Conservation (phyloP, 2,797 vertebrate species). For the Macropodus opercularis region DNA sequence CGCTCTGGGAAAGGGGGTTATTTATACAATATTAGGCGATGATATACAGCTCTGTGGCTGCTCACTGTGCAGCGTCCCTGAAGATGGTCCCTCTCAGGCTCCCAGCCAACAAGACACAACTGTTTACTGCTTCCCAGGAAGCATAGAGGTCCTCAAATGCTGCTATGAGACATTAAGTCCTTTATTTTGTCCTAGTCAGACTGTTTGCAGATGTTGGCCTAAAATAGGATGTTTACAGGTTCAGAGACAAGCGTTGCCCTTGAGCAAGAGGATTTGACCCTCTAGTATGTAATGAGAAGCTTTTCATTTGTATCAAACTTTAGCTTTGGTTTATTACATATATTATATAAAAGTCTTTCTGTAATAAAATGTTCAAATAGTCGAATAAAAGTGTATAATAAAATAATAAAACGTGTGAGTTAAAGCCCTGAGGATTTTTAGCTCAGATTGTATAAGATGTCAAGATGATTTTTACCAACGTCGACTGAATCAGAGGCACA, state of each 20-base stretch:
- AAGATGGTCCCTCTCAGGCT: constrained; percentile 23
- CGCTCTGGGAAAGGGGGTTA: constrained; percentile 46
- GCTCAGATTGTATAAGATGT: not conserved
- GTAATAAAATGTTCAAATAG: too few relatives aligned
- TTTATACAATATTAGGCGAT: constrained; percentile 50
- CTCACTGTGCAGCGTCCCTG: constrained; percentile 10
- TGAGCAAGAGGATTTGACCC: not conserved
- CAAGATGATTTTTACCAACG: not conserved
- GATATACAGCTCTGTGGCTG: constrained; percentile 44
- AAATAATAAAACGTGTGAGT: too few relatives aligned
- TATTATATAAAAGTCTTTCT: too few relatives aligned
- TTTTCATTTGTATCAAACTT: not conserved
- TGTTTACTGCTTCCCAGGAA: constrained; percentile 30
- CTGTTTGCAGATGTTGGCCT: not conserved
- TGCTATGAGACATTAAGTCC: constrained; percentile 4
- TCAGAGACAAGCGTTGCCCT: not conserved
- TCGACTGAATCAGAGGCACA: not conserved
- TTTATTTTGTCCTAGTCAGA: not conserved
- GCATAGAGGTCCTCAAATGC: constrained; percentile 5
- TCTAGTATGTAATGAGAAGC: too few relatives aligned
- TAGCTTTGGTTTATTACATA: too few relatives aligned
- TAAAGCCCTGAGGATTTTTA: too few relatives aligned
- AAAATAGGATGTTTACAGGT: not conserved
- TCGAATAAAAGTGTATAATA: too few relatives aligned
- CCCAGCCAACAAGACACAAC: constrained; percentile 19